These are phyloP conservation scores for Stenopsyche tienmushanensis DNA, from an alignment of 1,140 invertebrate genomes.

Conservation along the genomic window DNA sequence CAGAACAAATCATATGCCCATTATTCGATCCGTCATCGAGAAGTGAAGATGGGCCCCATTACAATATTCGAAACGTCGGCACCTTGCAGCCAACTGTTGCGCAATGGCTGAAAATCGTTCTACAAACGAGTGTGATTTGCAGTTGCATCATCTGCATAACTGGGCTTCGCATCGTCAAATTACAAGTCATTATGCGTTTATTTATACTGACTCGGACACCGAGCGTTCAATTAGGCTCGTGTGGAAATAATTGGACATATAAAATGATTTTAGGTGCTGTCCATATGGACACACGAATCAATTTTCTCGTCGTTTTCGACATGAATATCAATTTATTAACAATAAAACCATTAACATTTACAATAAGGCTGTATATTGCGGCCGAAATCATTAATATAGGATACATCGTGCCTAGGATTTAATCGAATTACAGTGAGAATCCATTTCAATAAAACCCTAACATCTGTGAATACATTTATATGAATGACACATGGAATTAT, in stretches of 20 bases:
- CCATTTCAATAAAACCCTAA: too few relatives aligned
- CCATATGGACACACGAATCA: not conserved
- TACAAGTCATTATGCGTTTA: constrained; percentile 26
- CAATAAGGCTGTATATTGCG: too few relatives aligned
- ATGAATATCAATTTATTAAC: not conserved
- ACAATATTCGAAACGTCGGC: too few relatives aligned
- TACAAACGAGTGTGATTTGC: not conserved
- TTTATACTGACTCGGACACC: constrained; percentile 19
- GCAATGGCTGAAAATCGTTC: not conserved
- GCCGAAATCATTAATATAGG: too few relatives aligned
- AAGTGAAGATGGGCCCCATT: too few relatives aligned
- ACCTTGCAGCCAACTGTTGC: not conserved
- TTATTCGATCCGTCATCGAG: too few relatives aligned
- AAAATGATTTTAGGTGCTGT: constrained; percentile 1
- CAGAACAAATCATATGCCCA: too few relatives aligned
- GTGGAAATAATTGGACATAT: constrained; percentile 20
- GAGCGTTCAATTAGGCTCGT: constrained; percentile 14
- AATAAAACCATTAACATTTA: too few relatives aligned
- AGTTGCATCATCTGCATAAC: constrained; percentile 2
- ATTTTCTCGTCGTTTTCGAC: not conserved
- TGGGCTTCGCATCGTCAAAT: constrained; percentile 3
- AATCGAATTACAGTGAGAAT: too few relatives aligned
- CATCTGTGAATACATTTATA: too few relatives aligned
- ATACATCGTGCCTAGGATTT: too few relatives aligned
- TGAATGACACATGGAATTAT: too few relatives aligned